Conservation (phyloP, 92 coral and sea anemone genomes). For the Phenganax marumi region DNA sequence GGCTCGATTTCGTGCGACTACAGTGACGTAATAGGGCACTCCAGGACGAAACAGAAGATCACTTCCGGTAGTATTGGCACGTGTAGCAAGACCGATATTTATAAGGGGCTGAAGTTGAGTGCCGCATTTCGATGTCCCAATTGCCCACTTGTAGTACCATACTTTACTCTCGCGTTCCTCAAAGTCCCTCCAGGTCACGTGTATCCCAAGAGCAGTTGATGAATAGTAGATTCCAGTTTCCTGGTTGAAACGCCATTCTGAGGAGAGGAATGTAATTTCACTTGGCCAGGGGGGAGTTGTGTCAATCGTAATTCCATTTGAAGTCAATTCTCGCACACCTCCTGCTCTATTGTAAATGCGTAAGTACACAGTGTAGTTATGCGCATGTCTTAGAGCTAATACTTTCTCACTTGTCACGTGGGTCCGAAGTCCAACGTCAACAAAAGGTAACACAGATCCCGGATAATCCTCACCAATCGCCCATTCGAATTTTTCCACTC, state of each 20-base stretch:
- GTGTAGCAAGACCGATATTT: conserved; percentile 70
- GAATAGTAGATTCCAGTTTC: conserved; percentile 65
- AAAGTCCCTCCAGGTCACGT: conserved; percentile 75
- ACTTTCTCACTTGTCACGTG: conserved; percentile 66
- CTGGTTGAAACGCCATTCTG: conserved; percentile 62
- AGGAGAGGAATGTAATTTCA: conserved; percentile 57
- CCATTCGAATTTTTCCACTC: conserved; percentile 88
- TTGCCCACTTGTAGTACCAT: conserved; percentile 97
- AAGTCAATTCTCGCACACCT: conserved; percentile 65
- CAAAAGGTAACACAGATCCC: conserved; percentile 51
- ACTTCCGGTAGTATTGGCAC: conserved; percentile 70
- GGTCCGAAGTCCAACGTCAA: conserved; percentile 81
- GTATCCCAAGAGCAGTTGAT: conserved; percentile 54
- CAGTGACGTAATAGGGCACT: conserved; percentile 73
- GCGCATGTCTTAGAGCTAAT: conserved; percentile 66
- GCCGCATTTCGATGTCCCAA: conserved; percentile 83
- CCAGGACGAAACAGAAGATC: conserved; percentile 64
- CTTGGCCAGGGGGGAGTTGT: conserved; percentile 73
- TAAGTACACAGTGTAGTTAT: conserved; percentile 69
- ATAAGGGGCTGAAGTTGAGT: conserved; percentile 89
- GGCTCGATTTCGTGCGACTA: conserved; percentile 79
- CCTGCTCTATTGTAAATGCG: conserved; percentile 74
- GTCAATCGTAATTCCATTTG: conserved; percentile 86
- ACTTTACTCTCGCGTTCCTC: conserved; percentile 78
- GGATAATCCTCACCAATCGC: conserved; percentile 65